Percentiles rank a stretch among this genome's conserved stretches.
phyloP scores from a whole-genome alignment of 2,888 invertebrate genomes.

The Hecatera dysodea region DNA sequence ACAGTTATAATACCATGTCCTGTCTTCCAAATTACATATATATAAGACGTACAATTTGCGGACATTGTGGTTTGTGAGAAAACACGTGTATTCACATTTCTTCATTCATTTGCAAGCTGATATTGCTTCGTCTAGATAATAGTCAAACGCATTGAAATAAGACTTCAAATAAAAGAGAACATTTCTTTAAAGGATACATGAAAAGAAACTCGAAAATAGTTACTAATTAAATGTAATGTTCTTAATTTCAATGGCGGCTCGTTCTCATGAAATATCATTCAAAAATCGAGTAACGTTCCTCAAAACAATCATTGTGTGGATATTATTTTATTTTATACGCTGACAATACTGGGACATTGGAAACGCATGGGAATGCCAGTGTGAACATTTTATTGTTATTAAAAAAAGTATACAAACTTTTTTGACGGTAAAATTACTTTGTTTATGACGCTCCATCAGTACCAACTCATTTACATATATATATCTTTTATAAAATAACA shows the following conservation, averaged over 20 bases:
- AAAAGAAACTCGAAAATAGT: constrained; percentile 45
- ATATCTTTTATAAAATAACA: neutral
- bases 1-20: constrained; percentile 51
- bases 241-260: constrained; percentile 48
- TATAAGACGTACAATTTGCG: constrained; percentile 33
- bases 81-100: constrained; percentile 8
- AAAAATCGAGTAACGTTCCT: constrained; percentile 60
- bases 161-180: neutral
- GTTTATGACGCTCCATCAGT: neutral
- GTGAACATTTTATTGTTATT: constrained; percentile 64
- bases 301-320: constrained; percentile 66
- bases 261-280: constrained; percentile 63
- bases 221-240: constrained; percentile 52
- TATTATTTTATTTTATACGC: constrained; percentile 65
- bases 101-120: constrained; percentile 2
- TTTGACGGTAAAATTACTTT: constrained; percentile 47
- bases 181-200: neutral
- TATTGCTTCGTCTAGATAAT: constrained; percentile 5
- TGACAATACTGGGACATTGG: constrained; percentile 69
- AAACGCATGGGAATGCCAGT: constrained; percentile 63
- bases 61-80: constrained; percentile 21
- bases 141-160: constrained; percentile 5
- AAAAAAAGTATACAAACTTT: constrained; percentile 54
- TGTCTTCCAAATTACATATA: constrained; percentile 39
- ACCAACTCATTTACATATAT: neutral